Evolutionary conservation across 2,113 vertebrate species (phyloP).

Genomic region (Gobio gobio): DNA sequence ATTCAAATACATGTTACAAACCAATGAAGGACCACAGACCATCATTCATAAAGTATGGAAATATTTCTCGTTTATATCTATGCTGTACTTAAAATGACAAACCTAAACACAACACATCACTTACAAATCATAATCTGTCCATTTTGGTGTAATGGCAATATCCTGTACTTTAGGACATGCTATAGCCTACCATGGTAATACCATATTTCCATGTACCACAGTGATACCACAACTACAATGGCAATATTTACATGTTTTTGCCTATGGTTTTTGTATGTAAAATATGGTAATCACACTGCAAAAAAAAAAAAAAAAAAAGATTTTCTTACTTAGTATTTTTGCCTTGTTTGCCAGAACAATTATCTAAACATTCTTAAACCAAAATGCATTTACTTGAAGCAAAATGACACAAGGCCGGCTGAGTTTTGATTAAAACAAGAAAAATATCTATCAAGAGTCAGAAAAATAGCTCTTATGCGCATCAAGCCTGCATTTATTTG

Average conservation of each 20-base stretch:
- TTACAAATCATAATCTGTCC: not conserved
- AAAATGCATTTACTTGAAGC: not conserved
- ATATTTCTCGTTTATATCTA: not conserved
- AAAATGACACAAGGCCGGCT: not conserved
- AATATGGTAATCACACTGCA: no score
- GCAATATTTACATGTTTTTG: no score
- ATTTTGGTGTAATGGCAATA: not conserved
- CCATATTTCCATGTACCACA: not conserved
- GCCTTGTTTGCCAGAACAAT: not conserved
- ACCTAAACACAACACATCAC: not conserved
- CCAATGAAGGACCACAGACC: constrained; percentile 65
- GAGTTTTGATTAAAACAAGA: no score
- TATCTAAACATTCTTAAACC: not conserved
- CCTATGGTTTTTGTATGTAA: no score
- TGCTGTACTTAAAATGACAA: not conserved
- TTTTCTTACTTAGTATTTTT: not conserved
- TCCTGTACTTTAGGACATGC: not conserved
- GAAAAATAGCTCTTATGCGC: no score
- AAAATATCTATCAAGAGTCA: no score
- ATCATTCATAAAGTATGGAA: constrained; percentile 62
- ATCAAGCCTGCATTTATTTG: no score
- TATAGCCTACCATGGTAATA: not conserved
- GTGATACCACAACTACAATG: no score
- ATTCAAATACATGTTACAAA: constrained; percentile 69
- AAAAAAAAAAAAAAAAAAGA: not conserved